phyloP scores from a whole-genome alignment of 2,113 vertebrate species.

The Puffinus mauretanicus region DNA sequence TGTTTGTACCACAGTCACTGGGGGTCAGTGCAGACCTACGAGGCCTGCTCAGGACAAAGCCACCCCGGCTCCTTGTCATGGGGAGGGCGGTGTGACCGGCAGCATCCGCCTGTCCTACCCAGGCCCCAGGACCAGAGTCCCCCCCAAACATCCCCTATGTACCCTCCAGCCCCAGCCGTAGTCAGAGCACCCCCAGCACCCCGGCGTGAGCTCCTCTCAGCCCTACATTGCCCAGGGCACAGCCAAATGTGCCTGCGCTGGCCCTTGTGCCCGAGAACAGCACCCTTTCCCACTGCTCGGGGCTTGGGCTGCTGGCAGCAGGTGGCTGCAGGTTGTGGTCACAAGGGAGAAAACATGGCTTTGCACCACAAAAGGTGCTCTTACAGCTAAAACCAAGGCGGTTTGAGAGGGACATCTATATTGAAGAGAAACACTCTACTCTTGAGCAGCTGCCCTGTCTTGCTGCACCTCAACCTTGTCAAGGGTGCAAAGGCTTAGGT shows the following conservation, averaged over 20 bases:
- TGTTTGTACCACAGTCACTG: neutral
- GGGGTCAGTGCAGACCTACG: neutral
- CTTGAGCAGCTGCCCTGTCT: neutral
- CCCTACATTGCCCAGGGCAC: neutral
- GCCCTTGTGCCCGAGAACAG: neutral
- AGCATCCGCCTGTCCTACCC: neutral
- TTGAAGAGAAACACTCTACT: neutral
- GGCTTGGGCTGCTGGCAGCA: neutral
- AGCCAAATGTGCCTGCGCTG: accelerated
- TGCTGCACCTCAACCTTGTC: neutral
- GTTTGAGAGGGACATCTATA: neutral
- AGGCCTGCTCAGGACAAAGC: neutral
- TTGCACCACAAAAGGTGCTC: neutral
- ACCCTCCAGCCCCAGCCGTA: neutral
- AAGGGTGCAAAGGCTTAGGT: neutral
- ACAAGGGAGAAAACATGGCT: neutral
- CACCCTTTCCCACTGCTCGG: neutral
- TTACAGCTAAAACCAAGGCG: neutral
- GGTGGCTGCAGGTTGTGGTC: neutral
- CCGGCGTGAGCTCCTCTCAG: neutral
- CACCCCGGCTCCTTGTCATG: neutral
- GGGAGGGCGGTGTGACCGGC: neutral
- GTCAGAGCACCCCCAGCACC: neutral
- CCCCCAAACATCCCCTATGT: no score
- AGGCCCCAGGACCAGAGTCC: no score